These are phyloP conservation scores for Mechanitis mazaeus DNA, from an alignment of 2,888 invertebrate genomes.

Conservation along the genomic window DNA sequence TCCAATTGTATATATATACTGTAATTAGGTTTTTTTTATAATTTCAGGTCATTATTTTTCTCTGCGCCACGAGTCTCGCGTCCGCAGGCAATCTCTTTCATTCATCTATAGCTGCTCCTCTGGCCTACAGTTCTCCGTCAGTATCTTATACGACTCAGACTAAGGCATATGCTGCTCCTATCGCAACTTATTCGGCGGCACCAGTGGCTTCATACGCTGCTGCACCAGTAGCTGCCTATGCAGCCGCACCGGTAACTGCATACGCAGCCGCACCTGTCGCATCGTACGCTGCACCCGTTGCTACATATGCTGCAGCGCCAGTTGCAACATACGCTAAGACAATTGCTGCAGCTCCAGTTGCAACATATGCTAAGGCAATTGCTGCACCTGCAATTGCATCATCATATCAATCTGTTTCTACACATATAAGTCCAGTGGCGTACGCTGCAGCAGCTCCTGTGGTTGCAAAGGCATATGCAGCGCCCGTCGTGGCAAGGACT, in stretches of 20 bases:
- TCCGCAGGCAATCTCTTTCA: constrained; percentile 74
- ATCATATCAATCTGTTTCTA: constrained; percentile 36
- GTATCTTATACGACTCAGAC: constrained; percentile 60
- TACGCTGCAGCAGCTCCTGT: constrained; percentile 57
- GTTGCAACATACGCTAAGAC: constrained; percentile 36
- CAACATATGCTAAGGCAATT: constrained; percentile 40
- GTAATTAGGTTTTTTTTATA: neutral
- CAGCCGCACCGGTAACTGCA: constrained; percentile 30
- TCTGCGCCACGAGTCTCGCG: constrained; percentile 76
- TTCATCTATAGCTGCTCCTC: constrained; percentile 56
- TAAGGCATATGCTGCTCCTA: constrained; percentile 43
- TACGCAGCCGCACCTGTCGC: constrained; percentile 44
- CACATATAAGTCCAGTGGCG: constrained; percentile 35
- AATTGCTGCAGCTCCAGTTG: constrained; percentile 34
- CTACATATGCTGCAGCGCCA: constrained; percentile 58
- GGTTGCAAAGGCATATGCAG: constrained; percentile 54
- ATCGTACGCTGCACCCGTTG: constrained; percentile 48
- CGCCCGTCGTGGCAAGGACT: constrained; percentile 44
- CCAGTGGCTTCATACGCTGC: constrained; percentile 34
- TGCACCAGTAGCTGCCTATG: constrained; percentile 31
- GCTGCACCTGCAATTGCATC: constrained; percentile 52
- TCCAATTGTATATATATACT: neutral
- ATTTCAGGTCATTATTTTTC: constrained; percentile 74
- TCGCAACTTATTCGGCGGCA: constrained; percentile 37
- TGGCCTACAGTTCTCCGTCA: constrained; percentile 50